Evolutionary conservation across 92 coral and sea anemone species (phyloP).

Genomic region (Virgularia gustaviana): DNA sequence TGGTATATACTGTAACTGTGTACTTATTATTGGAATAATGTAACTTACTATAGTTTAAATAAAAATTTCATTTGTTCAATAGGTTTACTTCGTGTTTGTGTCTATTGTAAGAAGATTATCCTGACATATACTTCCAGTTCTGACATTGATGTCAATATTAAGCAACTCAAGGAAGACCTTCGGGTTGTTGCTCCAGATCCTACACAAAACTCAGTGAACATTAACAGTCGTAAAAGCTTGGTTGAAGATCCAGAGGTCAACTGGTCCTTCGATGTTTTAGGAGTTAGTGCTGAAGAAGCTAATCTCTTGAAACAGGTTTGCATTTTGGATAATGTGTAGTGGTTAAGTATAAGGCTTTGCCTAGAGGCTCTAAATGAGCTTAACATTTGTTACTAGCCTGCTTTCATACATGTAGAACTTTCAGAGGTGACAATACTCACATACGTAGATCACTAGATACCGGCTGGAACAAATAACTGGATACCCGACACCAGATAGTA

Average conservation of each 20-base stretch:
- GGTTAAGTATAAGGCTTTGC: not conserved
- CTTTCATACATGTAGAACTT: slow-evolving; percentile 4
- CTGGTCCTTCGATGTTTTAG: slow-evolving; percentile 93
- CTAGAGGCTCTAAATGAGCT: not conserved
- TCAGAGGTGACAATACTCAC: too few relatives aligned
- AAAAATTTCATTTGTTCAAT: not conserved
- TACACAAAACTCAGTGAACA: slow-evolving; percentile 33
- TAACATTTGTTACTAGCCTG: not conserved
- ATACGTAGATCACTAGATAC: too few relatives aligned
- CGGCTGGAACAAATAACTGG: too few relatives aligned
- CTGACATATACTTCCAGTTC: slow-evolving; percentile 77
- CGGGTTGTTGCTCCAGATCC: slow-evolving; percentile 59
- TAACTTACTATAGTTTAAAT: too few relatives aligned
- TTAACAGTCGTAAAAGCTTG: slow-evolving; percentile 31
- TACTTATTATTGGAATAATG: not conserved
- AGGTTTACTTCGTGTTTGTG: slow-evolving; percentile 91
- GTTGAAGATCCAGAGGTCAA: slow-evolving; percentile 78
- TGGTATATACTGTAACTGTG: not conserved
- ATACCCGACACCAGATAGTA: too few relatives aligned
- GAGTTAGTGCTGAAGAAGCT: slow-evolving; percentile 95
- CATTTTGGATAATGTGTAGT: not conserved
- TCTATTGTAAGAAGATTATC: slow-evolving; percentile 82
- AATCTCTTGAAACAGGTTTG: slow-evolving; percentile 86
- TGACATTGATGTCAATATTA: slow-evolving; percentile 60
- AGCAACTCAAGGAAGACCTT: slow-evolving; percentile 82